phyloP scores from a whole-genome alignment of 1,140 invertebrate genomes.

The Pseudomyrmex dendroicus region DNA sequence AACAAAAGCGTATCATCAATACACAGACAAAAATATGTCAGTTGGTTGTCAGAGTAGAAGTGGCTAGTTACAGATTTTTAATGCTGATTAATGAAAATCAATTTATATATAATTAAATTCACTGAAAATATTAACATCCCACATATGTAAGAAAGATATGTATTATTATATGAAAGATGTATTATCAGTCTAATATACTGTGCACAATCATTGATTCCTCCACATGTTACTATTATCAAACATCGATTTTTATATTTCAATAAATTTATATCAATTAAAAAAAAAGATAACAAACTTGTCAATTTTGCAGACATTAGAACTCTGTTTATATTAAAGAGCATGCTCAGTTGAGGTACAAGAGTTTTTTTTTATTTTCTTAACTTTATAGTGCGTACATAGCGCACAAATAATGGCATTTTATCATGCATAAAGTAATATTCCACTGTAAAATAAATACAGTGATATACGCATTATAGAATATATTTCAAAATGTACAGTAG shows the following conservation, averaged over 20 bases:
- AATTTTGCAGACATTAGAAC: conserved; percentile 82
- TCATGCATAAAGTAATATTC: conserved; percentile 67
- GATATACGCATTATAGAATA: conserved; percentile 26
- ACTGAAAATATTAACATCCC: conserved; percentile 3
- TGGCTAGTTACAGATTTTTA: conserved; percentile 33
- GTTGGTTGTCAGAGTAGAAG: conserved; percentile 2
- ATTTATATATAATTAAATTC: conserved; percentile 28
- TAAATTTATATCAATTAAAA: conserved; percentile 12
- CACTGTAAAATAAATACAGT: conserved; percentile 49
- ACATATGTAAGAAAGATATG: neutral
- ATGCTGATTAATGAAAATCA: neutral
- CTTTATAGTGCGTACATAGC: conserved; percentile 4
- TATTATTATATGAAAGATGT: too few species aligned
- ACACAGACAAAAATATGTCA: conserved; percentile 17
- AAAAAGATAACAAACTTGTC: conserved; percentile 35
- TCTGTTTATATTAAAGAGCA: conserved; percentile 74
- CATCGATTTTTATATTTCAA: neutral
- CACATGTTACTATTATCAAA: conserved; percentile 75
- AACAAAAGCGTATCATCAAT: conserved; percentile 22
- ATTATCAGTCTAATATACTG: conserved; percentile 45
- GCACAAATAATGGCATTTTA: conserved; percentile 53
- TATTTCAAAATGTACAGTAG: conserved; percentile 36
- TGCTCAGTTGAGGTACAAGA: conserved; percentile 59
- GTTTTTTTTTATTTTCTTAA: conserved; percentile 27
- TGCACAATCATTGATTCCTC: conserved; percentile 76